Conservation (phyloP, 2,888 invertebrate species). For the Allolobophora icterica region DNA sequence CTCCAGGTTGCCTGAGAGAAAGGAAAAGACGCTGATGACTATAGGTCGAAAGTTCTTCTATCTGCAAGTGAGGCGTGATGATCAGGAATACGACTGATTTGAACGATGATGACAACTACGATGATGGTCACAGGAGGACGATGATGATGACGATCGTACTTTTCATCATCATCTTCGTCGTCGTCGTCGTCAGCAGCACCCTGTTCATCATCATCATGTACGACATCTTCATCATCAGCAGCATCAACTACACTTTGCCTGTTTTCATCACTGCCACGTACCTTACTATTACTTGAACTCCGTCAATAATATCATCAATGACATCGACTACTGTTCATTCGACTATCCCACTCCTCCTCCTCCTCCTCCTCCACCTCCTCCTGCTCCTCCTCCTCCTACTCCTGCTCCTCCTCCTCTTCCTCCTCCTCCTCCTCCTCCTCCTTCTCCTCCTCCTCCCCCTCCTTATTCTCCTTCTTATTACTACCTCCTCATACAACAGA, state of each 20-base stretch:
- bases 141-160: no score
- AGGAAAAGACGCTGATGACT: neutral
- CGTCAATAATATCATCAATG: neutral
- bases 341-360: neutral
- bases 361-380: neutral
- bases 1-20: neutral
- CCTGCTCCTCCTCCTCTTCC: constrained; percentile 23
- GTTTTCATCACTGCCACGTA: neutral
- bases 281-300: neutral
- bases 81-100: no score
- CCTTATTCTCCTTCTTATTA: neutral
- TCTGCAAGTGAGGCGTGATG: neutral
- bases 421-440: constrained; percentile 30
- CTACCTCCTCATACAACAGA: neutral
- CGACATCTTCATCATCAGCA: neutral
- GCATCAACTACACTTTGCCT: neutral
- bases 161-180: no score
- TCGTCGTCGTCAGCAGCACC: no score
- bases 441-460: constrained; percentile 28
- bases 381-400: neutral
- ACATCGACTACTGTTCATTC: neutral
- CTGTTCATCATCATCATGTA: neutral
- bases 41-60: neutral
- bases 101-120: no score
- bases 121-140: no score